Percentiles rank a stretch among this genome's conserved stretches.
phyloP scores from a whole-genome alignment of 2,888 invertebrate genomes.

The Cerastoderma edule region DNA sequence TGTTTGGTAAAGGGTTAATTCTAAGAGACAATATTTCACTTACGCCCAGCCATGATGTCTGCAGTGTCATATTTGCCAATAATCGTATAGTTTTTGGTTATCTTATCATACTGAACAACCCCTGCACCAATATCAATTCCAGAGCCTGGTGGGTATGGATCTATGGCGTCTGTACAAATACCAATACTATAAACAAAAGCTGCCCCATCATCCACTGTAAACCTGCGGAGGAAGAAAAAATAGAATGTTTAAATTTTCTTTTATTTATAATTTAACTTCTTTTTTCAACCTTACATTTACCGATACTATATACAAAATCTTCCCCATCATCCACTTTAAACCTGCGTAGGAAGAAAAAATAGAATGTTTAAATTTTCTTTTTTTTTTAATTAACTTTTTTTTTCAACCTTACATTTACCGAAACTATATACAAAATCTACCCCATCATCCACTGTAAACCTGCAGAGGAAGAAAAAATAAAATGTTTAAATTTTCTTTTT shows the following conservation, averaged over 20 bases:
- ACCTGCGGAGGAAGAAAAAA: conserved; percentile 29
- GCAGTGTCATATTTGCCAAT: conserved; percentile 33
- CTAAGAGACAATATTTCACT: background rate
- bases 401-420: conserved; percentile 47
- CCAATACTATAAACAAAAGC: conserved; percentile 41
- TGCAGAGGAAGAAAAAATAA: conserved; percentile 17
- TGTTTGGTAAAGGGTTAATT: background rate
- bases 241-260: background rate
- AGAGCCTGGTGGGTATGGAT: conserved; percentile 18
- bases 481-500: background rate
- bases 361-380: background rate
- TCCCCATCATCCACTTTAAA: background rate
- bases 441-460: conserved; percentile 29
- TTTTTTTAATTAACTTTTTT: too few species aligned
- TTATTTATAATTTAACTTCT: background rate
- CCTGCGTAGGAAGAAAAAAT: background rate
- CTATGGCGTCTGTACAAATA: conserved; percentile 43
- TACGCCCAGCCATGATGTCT: conserved; percentile 53
- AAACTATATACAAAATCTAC: conserved; percentile 35
- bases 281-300: background rate
- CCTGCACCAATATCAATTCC: conserved; percentile 15
- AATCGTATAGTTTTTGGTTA: background rate
- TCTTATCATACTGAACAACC: conserved; percentile 21
- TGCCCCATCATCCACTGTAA: conserved; percentile 18
- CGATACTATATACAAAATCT: background rate